Evolutionary conservation across 2,888 invertebrate species (phyloP), one percentile per base, ranked within the genome.

Genomic region (Frankliniella fusca): DNA sequence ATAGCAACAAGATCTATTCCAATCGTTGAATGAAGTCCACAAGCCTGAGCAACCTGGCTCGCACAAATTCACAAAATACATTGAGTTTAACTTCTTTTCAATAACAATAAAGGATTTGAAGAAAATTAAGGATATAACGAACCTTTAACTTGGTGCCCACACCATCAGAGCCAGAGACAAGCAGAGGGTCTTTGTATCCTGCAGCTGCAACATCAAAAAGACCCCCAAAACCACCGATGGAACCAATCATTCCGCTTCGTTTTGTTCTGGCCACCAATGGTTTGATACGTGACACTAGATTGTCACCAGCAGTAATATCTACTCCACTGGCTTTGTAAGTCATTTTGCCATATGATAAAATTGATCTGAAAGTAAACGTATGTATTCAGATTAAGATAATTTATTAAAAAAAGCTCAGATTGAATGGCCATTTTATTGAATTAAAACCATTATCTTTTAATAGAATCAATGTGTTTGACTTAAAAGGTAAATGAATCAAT

Each of bases 1-100:
- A 98, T 98, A 8, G 98, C 99, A 3, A 99, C 97, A 54, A 99
- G 90, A 88, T 99, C 99, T 85, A 96, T 94, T 0, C 99, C 99
- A 82, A 99, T 92, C 0, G 94, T 93, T 86, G 93, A 92, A 88
- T 96, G 97, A 82, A 93, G 91, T 23, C 92, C 91, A 87, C 93
- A 92, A 83, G 91, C 91, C 86, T 97, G 93, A 0, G 98, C 97
- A 85, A 98, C 92, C 96, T 96, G 87, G 38, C 5, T 38, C 38
- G 3, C 38, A 38, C 38, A 38, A 3, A 3, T 38, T 38, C 5
- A 38, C 0, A 91, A 90, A 88, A 90, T 50, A 28, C 50, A 79
- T 82, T n/a, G n/a, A n/a, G n/a, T n/a, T n/a, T n/a, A 9, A 48
- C 54, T 10, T 18, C 10, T 81, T 48, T 48, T 61, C 49, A n/a